These are phyloP conservation scores for Netelia fuscicornis DNA, from an alignment of 2,888 invertebrate species.

Conservation along the genomic window DNA sequence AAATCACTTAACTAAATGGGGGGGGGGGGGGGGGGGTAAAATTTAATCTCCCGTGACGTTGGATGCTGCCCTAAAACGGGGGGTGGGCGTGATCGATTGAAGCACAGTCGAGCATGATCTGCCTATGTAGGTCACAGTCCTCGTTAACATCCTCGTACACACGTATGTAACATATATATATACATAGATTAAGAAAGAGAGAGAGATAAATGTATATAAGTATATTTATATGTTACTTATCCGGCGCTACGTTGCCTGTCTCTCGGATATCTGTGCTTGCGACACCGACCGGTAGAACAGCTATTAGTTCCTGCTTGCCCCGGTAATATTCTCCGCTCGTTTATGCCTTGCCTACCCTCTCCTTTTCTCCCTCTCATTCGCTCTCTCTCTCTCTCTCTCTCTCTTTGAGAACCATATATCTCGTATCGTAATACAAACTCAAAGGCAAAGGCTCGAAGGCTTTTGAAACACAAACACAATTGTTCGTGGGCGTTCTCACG, in stretches of 20 bases:
- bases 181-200: neutral
- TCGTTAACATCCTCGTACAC: conserved; percentile 57
- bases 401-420: conserved; percentile 30
- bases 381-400: too few species aligned
- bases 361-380: too few species aligned
- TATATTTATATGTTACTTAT: conserved; percentile 34
- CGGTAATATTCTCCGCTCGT: conserved; percentile 47
- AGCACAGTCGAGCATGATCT: conserved; percentile 55
- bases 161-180: conserved; percentile 6
- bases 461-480: conserved; percentile 44
- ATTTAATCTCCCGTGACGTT: conserved; percentile 7
- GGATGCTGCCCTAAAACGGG: conserved; percentile 42
- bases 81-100: conserved; percentile 49
- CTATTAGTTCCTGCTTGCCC: conserved; percentile 66
- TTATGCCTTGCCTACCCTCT: neutral
- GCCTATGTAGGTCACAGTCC: conserved; percentile 64
- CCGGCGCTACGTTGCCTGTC: conserved; percentile 55
- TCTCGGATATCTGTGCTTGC: conserved; percentile 56
- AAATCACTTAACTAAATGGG: neutral
- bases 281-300: conserved; percentile 66
- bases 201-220: neutral
- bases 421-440: conserved; percentile 27
- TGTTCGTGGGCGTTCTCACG: conserved; percentile 66
- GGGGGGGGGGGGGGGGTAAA: neutral
- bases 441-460: conserved; percentile 4